A percentile compares a stretch with the other conserved stretches of the same genome.
Evolutionary conservation across 2,888 invertebrate genomes (phyloP).

Genomic region (Leptothorax acervorum): DNA sequence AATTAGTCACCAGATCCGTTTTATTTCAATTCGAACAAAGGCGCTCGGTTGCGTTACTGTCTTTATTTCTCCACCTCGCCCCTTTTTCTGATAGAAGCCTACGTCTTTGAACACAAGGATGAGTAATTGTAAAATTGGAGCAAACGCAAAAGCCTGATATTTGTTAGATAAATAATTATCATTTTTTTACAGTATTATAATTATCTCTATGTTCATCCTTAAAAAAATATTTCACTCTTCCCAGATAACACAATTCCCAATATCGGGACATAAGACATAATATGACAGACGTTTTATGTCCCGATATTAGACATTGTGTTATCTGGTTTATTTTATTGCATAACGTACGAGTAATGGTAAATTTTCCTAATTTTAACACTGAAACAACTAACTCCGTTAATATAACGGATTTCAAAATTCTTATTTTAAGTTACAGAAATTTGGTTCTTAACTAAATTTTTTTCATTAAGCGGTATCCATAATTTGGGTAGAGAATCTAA

Average conservation of each 20-base stretch:
- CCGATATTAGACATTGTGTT: too few relatives aligned
- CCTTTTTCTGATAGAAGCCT: not conserved
- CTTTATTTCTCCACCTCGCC: not conserved
- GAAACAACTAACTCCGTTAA: not conserved
- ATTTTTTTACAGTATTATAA: not conserved
- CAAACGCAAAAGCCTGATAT: not conserved
- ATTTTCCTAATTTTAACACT: not conserved
- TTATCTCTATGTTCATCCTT: not conserved
- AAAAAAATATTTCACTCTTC: not conserved
- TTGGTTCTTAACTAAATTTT: too few relatives aligned
- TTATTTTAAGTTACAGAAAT: too few relatives aligned
- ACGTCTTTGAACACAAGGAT: not conserved
- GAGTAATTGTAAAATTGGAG: not conserved
- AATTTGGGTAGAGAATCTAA: too few relatives aligned
- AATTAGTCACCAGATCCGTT: constrained; percentile 35
- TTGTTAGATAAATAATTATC: not conserved
- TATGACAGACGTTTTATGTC: too few relatives aligned
- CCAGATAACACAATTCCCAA: too few relatives aligned
- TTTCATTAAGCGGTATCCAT: too few relatives aligned
- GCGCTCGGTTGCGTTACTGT: not conserved
- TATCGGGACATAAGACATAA: too few relatives aligned
- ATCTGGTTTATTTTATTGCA: not conserved
- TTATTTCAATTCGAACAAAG: constrained; percentile 16
- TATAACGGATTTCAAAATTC: too few relatives aligned
- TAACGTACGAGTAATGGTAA: not conserved